phyloP scores from a whole-genome alignment of 2,797 vertebrate species.

The Alosa sapidissima region DNA sequence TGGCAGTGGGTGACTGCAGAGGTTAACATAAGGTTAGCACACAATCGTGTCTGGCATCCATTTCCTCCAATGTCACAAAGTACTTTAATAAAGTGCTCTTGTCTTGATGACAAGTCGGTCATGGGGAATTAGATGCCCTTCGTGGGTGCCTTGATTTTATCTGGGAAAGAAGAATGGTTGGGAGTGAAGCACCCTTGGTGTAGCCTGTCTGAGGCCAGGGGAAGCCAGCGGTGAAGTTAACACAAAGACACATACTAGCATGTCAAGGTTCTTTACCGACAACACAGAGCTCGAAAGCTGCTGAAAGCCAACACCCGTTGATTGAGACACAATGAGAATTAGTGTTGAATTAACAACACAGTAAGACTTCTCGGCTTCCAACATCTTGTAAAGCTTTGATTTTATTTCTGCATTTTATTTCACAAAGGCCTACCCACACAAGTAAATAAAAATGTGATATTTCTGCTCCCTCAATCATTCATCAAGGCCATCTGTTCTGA shows the following conservation, averaged over 20 bases:
- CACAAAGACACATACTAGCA: neutral
- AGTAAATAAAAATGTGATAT: neutral
- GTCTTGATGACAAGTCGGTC: slow-evolving; percentile 57
- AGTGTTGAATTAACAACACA: neutral
- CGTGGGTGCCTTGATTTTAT: slow-evolving; percentile 59
- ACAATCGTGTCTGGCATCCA: slow-evolving; percentile 60
- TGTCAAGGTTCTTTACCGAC: neutral
- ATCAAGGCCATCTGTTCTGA: slow-evolving; percentile 16
- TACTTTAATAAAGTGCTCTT: slow-evolving; percentile 59
- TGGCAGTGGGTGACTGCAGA: slow-evolving; percentile 32
- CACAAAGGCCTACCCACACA: neutral
- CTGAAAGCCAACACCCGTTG: neutral
- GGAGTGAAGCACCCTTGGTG: slow-evolving; percentile 46
- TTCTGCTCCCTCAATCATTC: neutral
- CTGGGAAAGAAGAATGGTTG: slow-evolving; percentile 59
- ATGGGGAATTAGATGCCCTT: slow-evolving; percentile 42
- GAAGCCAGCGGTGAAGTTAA: slow-evolving; percentile 12
- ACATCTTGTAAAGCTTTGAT: slow-evolving; percentile 11
- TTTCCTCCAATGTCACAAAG: slow-evolving; percentile 65
- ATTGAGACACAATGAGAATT: neutral
- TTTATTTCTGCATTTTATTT: slow-evolving; percentile 4
- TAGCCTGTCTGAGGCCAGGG: slow-evolving; percentile 41
- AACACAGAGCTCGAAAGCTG: neutral
- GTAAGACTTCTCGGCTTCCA: neutral
- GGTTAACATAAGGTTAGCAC: slow-evolving; percentile 57